These are phyloP conservation scores for Microctenopoma stevenorrisi DNA, from an alignment of 2,797 vertebrate genomes.

Conservation along the genomic window DNA sequence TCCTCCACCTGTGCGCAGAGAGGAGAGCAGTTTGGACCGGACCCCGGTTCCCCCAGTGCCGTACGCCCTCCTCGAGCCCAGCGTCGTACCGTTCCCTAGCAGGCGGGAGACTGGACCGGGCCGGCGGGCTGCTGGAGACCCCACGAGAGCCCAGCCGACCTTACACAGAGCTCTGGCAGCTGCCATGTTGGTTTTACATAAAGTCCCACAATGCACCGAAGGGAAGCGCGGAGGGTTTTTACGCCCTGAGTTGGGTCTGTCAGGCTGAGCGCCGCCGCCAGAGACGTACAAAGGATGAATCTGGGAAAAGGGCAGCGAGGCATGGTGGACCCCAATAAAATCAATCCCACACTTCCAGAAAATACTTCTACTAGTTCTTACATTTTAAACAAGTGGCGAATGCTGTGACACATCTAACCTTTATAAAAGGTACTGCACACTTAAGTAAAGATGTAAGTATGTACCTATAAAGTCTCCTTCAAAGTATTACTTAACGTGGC, in stretches of 20 bases:
- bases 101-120: constrained; percentile 35
- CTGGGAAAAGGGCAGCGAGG: too few species aligned
- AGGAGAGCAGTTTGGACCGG: constrained; percentile 45
- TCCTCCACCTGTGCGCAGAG: constrained; percentile 44
- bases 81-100: constrained; percentile 26
- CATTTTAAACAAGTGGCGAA: too few species aligned
- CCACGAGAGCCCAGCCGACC: constrained; percentile 71
- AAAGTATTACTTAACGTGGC: too few species aligned
- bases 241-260: neutral
- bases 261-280: constrained; percentile 8
- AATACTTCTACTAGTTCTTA: too few species aligned
- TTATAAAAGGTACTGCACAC: too few species aligned
- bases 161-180: constrained; percentile 72
- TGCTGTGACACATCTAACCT: too few species aligned
- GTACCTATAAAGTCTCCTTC: too few species aligned
- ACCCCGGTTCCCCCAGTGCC: constrained; percentile 46
- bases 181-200: constrained; percentile 82
- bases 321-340: too few species aligned
- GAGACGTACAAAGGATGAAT: too few species aligned
- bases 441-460: too few species aligned
- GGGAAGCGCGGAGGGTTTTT: rapidly evolving
- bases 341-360: too few species aligned
- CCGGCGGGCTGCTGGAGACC: constrained; percentile 40
- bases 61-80: constrained; percentile 49
- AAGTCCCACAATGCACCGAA: constrained; percentile 73